Evolutionary conservation across 1,140 invertebrate genomes (phyloP).

Genomic region (Drosophila tani): DNA sequence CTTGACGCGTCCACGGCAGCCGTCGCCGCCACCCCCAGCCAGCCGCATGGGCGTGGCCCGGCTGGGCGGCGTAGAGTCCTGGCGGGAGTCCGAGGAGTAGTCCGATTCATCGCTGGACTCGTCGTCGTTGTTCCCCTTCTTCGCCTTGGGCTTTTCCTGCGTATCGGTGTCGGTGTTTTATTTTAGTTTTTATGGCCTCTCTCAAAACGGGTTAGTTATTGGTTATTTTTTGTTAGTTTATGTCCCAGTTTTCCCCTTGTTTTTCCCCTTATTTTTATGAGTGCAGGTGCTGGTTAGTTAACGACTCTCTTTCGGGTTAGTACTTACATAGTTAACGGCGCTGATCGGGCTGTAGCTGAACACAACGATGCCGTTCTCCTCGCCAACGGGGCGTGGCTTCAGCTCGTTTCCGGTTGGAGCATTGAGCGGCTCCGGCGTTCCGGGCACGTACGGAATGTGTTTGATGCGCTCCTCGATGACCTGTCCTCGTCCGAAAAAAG

Average conservation of each 20-base stretch:
- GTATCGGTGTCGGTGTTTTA: background rate
- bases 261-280: background rate
- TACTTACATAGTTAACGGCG: conserved; percentile 94
- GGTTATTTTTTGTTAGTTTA: background rate
- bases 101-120: conserved; percentile 80
- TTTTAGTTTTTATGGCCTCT: background rate
- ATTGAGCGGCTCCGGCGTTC: conserved; percentile 93
- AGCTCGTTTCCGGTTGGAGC: conserved; percentile 90
- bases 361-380: conserved; percentile 93
- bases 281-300: conserved; percentile 19
- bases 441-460: conserved; percentile 90
- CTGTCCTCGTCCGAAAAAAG: conserved; percentile 84
- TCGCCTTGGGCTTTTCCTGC: conserved; percentile 55
- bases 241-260: background rate
- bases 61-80: conserved; percentile 57
- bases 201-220: background rate
- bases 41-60: conserved; percentile 40
- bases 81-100: conserved; percentile 73
- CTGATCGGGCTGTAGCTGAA: conserved; percentile 95
- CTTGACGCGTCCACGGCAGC: conserved; percentile 9
- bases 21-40: conserved; percentile 21
- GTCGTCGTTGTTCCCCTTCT: conserved; percentile 48
- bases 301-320: too few relatives aligned
- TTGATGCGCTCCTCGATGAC: conserved; percentile 93
- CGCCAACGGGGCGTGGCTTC: conserved; percentile 93